Base-by-base conservation (phyloP, 2,113 vertebrate genomes). In the Platysternon megacephalum region DNA sequence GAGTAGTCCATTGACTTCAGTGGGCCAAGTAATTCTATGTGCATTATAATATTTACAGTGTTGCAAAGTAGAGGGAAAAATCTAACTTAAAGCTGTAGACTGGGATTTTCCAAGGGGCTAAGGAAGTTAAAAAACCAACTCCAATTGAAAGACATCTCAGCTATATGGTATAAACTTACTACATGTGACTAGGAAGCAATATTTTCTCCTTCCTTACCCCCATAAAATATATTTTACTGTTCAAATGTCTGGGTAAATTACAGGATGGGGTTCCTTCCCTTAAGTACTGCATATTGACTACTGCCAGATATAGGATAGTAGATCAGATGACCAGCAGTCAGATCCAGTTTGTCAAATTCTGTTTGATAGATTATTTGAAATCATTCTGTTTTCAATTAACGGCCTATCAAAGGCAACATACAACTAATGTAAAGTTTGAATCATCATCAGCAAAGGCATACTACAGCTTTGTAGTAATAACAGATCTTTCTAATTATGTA, bases 281-380 rank as follows among this genome's bases (percentile, higher is more conserved):
- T 13, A 61, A 61, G 29, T 61, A 61, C 6, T 58, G 28, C 56
- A 29, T 11, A 58, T 28, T 58, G 26, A 58, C 56, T 24, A 58
- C 26, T 95, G 96, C 97, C 96, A 97, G 97, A 97, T 97, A 91
- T 91, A 94, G 94, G 58, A 61, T 32, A 61, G 58, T 35, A 32
- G 96, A 96, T 95, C 94, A 96, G 95, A 95, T 96, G 96, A 97
- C 97, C 96, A 97, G 88, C 97, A 96, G 97, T 88, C 93, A 55
- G 88, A 95, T 32, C 95, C 94, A 82, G 94, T 39, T 49, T 95
- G 96, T 97, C 96, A 97, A 94, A 87, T 79, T 93, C 78, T 95
- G 93, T 97, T 94, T 81, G 90, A 92, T 92, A 95, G 79, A 93
- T 93, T 92, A 95, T 97, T 97, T 93, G 93, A 91, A 96, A 93